phyloP scores from a whole-genome alignment of 2,797 vertebrate genomes.

The Gymnoscopelus microlampas region DNA sequence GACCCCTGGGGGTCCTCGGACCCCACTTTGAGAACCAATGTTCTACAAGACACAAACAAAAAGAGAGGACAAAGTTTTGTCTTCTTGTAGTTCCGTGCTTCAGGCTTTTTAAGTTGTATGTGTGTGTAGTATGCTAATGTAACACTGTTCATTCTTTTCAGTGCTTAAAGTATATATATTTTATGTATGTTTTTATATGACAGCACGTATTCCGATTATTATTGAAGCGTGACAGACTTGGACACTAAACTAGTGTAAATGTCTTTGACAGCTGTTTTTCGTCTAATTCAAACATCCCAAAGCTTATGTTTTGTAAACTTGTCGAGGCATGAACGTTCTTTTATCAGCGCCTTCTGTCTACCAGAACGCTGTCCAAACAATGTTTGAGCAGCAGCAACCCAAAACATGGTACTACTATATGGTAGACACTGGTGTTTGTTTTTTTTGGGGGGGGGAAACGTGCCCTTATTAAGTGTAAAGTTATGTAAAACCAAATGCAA shows the following conservation, averaged over 20 bases:
- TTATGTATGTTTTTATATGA: conserved; percentile 56
- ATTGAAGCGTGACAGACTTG: conserved; percentile 22
- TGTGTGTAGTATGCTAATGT: conserved; percentile 45
- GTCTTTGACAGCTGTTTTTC: conserved; percentile 30
- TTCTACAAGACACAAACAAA: no score
- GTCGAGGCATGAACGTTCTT: background rate
- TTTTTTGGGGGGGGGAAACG: conserved; percentile 19
- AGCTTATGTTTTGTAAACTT: background rate
- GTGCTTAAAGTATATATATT: conserved; percentile 50
- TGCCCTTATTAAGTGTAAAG: conserved; percentile 17
- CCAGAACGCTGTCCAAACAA: conserved; percentile 50
- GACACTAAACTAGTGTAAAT: background rate
- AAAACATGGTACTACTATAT: conserved; percentile 42
- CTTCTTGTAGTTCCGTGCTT: conserved; percentile 12
- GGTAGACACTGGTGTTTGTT: conserved; percentile 33
- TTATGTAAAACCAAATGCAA: conserved; percentile 59
- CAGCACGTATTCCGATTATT: conserved; percentile 45
- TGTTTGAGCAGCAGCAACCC: conserved; percentile 24
- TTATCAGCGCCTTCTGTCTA: conserved; percentile 40
- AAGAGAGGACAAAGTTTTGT: background rate
- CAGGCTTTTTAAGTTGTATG: conserved; percentile 43
- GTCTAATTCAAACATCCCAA: conserved; percentile 11
- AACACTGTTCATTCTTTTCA: conserved; percentile 40
- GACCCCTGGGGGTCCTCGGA: no score
- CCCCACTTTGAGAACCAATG: no score